phyloP scores from a whole-genome alignment of 2,797 vertebrate genomes.

The Phoxinus dragarum region DNA sequence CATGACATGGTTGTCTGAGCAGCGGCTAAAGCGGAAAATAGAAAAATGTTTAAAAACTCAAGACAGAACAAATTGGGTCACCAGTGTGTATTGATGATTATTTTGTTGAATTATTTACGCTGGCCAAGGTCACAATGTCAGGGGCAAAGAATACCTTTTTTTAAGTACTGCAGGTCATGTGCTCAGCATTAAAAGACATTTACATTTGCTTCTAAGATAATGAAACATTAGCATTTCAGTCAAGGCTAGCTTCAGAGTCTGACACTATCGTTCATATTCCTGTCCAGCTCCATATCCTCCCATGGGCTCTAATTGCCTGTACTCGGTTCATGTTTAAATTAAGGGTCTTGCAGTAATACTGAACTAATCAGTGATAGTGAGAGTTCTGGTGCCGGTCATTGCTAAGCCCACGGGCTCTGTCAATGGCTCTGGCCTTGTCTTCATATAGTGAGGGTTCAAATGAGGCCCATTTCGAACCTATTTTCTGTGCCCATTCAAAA shows the following conservation, averaged over 20 bases:
- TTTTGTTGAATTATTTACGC: neutral
- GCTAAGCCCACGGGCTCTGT: neutral
- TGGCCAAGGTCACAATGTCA: neutral
- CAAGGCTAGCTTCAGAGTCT: slow-evolving; percentile 19
- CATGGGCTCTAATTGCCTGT: slow-evolving; percentile 13
- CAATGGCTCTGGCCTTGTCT: neutral
- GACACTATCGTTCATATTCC: slow-evolving; percentile 27
- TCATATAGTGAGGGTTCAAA: neutral
- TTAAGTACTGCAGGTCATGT: slow-evolving; percentile 1
- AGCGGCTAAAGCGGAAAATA: neutral
- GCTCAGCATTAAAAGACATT: slow-evolving; percentile 11
- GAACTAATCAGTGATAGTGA: neutral
- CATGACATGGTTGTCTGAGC: neutral
- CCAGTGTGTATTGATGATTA: neutral
- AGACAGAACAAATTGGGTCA: neutral
- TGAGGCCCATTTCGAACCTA: neutral
- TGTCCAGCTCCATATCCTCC: neutral
- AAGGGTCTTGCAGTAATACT: neutral
- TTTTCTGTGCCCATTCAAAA: slow-evolving; percentile 16
- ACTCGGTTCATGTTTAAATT: slow-evolving; percentile 5
- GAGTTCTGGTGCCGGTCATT: slow-evolving; percentile 3
- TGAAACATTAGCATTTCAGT: slow-evolving; percentile 24
- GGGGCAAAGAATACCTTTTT: neutral
- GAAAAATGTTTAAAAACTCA: neutral
- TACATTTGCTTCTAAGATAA: slow-evolving; percentile 15